Conservation (phyloP, 2,797 vertebrate genomes). For the Somateria mollissima region DNA sequence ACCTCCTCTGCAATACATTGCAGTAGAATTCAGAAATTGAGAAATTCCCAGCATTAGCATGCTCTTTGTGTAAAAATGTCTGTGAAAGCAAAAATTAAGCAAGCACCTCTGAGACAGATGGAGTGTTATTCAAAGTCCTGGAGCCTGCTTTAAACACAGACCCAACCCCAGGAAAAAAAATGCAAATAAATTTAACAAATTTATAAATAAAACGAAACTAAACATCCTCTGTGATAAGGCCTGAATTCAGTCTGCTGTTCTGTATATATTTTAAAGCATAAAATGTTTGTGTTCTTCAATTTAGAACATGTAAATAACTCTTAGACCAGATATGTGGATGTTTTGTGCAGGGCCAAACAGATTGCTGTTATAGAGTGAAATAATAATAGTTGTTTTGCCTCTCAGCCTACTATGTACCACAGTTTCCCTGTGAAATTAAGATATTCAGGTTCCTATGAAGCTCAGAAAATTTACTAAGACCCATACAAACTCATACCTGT, state of each 20-base stretch:
- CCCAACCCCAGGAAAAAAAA: neutral
- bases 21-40: neutral
- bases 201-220: slow-evolving; percentile 12
- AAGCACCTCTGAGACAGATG: slow-evolving; percentile 7
- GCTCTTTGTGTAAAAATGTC: slow-evolving; percentile 11
- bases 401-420: neutral
- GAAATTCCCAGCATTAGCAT: neutral
- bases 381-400: neutral
- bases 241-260: neutral
- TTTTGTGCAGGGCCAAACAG: neutral
- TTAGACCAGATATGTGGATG: neutral
- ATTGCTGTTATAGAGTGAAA: neutral
- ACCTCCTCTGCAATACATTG: neutral
- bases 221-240: neutral
- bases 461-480: neutral
- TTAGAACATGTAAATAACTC: neutral
- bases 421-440: neutral
- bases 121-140: slow-evolving; percentile 34
- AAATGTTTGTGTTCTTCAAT: neutral
- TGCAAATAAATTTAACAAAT: neutral
- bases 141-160: slow-evolving; percentile 2
- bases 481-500: neutral
- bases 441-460: neutral
- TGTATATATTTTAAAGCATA: neutral
- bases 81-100: slow-evolving; percentile 14